Evolutionary conservation across 2,113 vertebrate genomes (phyloP).

Genomic region (Chascanopsetta lugubris): DNA sequence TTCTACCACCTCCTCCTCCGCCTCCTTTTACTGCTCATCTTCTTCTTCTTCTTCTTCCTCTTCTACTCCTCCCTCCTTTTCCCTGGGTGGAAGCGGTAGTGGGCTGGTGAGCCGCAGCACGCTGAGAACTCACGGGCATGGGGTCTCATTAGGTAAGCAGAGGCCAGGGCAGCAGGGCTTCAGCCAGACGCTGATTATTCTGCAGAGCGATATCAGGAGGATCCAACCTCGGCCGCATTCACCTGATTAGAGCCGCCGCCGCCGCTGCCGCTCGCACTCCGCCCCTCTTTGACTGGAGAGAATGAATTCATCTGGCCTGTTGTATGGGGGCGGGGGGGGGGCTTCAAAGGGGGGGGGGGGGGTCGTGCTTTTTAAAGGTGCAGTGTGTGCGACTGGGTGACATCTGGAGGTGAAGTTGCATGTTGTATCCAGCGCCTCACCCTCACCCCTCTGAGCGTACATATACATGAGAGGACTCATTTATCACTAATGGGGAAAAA

Average conservation of each 20-base stretch:
- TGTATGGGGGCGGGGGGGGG: constrained; percentile 23
- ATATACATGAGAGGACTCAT: no score
- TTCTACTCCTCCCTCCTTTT: constrained; percentile 49
- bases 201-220: constrained; percentile 61
- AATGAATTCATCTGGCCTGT: constrained; percentile 32
- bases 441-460: no score
- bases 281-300: constrained; percentile 41
- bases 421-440: no score
- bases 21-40: constrained; percentile 18
- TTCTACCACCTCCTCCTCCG: constrained; percentile 41
- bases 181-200: constrained; percentile 73
- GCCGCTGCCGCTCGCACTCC: constrained; percentile 41
- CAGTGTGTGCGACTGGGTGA: no score
- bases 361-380: no score
- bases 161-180: constrained; percentile 72
- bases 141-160: constrained; percentile 83
- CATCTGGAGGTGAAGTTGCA: no score
- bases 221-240: constrained; percentile 38
- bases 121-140: constrained; percentile 71
- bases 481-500: no score
- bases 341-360: no score
- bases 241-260: constrained; percentile 55
- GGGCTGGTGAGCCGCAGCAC: constrained; percentile 61
- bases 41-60: constrained; percentile 29
- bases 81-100: constrained; percentile 62